Base-by-base conservation (phyloP, 1,140 invertebrate genomes). In the Liolophura sinensis region DNA sequence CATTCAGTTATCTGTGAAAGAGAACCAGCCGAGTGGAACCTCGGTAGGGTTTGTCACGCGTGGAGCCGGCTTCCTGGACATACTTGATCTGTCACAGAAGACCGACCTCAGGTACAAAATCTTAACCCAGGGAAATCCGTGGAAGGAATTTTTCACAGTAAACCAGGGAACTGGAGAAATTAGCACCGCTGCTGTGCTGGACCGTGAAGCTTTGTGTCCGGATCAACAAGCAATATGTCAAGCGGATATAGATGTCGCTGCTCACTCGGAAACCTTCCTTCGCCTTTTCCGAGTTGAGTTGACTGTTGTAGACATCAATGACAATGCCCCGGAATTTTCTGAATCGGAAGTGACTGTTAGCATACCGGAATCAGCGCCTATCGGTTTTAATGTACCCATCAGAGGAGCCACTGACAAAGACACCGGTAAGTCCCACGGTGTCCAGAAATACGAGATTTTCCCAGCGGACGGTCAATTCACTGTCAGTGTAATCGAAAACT, bases 271-370 rank as follows among this genome's bases (percentile, higher is more conserved):
- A 9, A 40, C 31, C 3, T 40, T 40, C 9, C 18, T 60, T 14
- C 27, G 22, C n/a, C 27, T 22, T 18, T 46, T 22, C 14, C 24
- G 48, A 48, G 64, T 59, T 25, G 49, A 27, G 47, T 71, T 82
- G 9, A 73, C 60, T 40, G 63, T 82, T 12, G 14, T 59, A 0
- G 80, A 82, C 52, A 74, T 78, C 14, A 82, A 83, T 71, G 81
- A 83, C 62, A 80, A 83, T 67, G 48, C 61, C 9, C 81, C 81
- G 22, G 65, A 40, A 49, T 83, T 83, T 73, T 69, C 74, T 0
- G 48, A 72, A 16, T 22, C 49, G 9, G 48, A 55, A 14, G 64
- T 76, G 0, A 66, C 64, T 46, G 67, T 82, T 20, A 60, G 63
- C 52, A 70, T 82, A 22, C 68, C 74, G 5, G 81, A 83, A 67